Evolutionary conservation across 1,140 invertebrate genomes (phyloP).

Genomic region (Zaprionus tsacasi): DNA sequence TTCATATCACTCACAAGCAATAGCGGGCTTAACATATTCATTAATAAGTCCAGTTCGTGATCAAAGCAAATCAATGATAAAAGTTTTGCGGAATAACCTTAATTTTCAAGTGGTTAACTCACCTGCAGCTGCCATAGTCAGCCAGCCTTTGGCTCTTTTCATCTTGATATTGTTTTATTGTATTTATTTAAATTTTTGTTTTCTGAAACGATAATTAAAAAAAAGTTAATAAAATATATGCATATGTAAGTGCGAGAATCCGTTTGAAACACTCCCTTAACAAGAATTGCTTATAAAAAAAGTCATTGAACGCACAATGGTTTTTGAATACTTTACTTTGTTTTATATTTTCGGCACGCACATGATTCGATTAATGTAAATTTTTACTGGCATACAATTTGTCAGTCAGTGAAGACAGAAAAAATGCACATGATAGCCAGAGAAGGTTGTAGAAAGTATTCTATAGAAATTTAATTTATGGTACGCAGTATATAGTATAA

Average conservation of each 20-base stretch:
- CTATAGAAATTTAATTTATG: slow-evolving; percentile 19
- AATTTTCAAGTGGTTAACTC: slow-evolving; percentile 29
- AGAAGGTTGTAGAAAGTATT: slow-evolving; percentile 60
- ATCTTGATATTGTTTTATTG: slow-evolving; percentile 57
- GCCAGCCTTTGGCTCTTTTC: slow-evolving; percentile 77
- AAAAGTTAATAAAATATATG: slow-evolving; percentile 21
- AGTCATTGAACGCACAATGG: slow-evolving; percentile 57
- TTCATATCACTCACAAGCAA: slow-evolving; percentile 45
- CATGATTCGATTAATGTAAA: slow-evolving; percentile 34
- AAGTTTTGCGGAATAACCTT: background rate
- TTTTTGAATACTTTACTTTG: slow-evolving; percentile 15
- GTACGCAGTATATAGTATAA: background rate
- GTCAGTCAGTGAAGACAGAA: slow-evolving; percentile 13
- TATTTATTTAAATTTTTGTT: slow-evolving; percentile 23
- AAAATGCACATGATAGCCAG: slow-evolving; percentile 22
- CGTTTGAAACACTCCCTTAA: slow-evolving; percentile 29
- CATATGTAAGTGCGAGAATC: slow-evolving; percentile 17
- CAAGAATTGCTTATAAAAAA: slow-evolving; percentile 43
- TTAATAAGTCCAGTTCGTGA: slow-evolving; percentile 34
- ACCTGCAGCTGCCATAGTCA: slow-evolving; percentile 72
- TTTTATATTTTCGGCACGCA: slow-evolving; percentile 50
- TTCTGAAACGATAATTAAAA: slow-evolving; percentile 42
- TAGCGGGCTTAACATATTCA: slow-evolving; percentile 2
- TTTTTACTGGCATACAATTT: slow-evolving; percentile 20
- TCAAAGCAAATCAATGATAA: background rate